These are phyloP conservation scores for Pseudoatta argentina DNA, from an alignment of 1,140 invertebrate species.

Conservation along the genomic window DNA sequence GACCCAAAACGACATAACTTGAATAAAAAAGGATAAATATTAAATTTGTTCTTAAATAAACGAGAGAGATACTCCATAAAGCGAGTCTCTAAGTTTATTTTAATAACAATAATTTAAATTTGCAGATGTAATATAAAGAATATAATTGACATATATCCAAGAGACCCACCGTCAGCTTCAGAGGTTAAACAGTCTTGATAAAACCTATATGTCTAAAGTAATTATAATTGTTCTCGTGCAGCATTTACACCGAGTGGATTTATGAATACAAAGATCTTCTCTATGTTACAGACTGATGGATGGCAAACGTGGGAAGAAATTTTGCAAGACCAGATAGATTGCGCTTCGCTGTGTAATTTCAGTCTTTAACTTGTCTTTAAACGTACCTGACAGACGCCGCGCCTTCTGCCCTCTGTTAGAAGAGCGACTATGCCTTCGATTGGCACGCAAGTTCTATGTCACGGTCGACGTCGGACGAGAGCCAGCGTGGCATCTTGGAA, in stretches of 20 bases:
- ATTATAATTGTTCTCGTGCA: background rate
- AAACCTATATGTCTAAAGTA: background rate
- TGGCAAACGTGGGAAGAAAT: constrained; percentile 55
- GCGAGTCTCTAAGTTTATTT: too few relatives aligned
- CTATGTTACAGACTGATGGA: constrained; percentile 43
- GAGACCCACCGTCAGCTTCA: too few relatives aligned
- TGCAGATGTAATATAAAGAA: too few relatives aligned
- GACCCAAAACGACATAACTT: too few relatives aligned
- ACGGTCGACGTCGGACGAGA: constrained; percentile 49
- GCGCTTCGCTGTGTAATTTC: constrained; percentile 48
- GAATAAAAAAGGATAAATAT: too few relatives aligned
- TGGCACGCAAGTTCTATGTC: constrained; percentile 71
- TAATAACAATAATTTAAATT: too few relatives aligned
- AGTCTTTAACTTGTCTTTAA: constrained; percentile 70
- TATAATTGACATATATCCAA: too few relatives aligned
- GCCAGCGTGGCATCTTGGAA: constrained; percentile 23
- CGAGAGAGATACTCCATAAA: too few relatives aligned
- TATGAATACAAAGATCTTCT: constrained; percentile 44
- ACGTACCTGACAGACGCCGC: constrained; percentile 70
- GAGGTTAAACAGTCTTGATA: background rate
- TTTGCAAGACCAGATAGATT: constrained; percentile 36
- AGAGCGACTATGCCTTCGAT: constrained; percentile 69
- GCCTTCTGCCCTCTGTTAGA: constrained; percentile 65
- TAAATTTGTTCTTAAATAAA: too few relatives aligned
- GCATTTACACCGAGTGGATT: background rate